Conservation (phyloP, 2,797 vertebrate species). For the Miichthys miiuy region DNA sequence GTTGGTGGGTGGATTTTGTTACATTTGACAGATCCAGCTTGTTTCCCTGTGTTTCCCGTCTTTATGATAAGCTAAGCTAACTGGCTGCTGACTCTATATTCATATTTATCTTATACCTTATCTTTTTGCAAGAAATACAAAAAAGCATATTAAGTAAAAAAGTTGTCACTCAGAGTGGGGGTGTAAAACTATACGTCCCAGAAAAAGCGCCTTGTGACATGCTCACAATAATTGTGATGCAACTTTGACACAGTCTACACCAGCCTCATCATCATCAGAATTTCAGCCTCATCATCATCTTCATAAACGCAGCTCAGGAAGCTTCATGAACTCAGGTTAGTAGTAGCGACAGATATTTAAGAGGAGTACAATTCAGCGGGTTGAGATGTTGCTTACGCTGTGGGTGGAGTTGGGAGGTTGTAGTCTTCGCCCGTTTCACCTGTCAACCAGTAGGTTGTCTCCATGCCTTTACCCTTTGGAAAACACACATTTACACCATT, state of each 20-base stretch:
- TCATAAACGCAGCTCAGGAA: not conserved
- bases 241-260: slow-evolving; percentile 2
- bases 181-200: not conserved
- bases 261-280: not conserved
- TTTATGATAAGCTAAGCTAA: not conserved
- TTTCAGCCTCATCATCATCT: not conserved
- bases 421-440: slow-evolving; percentile 90
- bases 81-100: not conserved
- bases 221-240: not conserved
- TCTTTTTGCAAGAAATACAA: not conserved
- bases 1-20: too few species aligned
- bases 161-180: too few species aligned
- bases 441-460: slow-evolving; percentile 96
- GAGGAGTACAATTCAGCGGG: not conserved
- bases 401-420: slow-evolving; percentile 91
- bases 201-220: not conserved
- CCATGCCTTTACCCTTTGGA: slow-evolving; percentile 93
- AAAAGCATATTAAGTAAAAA: not conserved
- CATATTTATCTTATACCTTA: not conserved
- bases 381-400: slow-evolving; percentile 87
- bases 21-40: too few species aligned
- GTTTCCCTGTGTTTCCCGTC: not conserved
- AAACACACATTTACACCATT: slow-evolving; percentile 16
- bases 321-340: not conserved
- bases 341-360: not conserved